A percentile compares a stretch with the other conserved stretches of the same genome.
phyloP scores from a whole-genome alignment of 2,797 vertebrate genomes.

The Myripristis murdjan region DNA sequence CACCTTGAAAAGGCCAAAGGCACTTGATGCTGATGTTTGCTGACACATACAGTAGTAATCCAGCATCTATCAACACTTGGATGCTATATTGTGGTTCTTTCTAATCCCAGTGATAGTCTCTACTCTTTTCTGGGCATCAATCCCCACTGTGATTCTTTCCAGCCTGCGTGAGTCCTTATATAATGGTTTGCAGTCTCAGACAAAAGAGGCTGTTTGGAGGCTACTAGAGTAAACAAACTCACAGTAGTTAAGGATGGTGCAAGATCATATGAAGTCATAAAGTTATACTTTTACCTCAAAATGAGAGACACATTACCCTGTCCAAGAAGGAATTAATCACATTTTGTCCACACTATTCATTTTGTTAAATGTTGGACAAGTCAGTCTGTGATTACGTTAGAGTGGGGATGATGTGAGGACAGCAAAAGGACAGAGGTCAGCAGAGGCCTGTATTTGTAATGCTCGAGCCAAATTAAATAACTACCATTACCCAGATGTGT shows the following conservation, averaged over 20 bases:
- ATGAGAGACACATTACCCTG: too few relatives aligned
- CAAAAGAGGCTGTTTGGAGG: slow-evolving; percentile 16
- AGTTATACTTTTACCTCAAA: background rate
- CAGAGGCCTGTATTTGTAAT: too few relatives aligned
- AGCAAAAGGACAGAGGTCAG: too few relatives aligned
- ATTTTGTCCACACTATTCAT: too few relatives aligned
- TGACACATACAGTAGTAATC: slow-evolving; percentile 8
- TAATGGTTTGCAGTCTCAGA: slow-evolving; percentile 44
- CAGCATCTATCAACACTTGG: slow-evolving; percentile 8
- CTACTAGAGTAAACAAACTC: slow-evolving; percentile 17
- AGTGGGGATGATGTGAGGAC: too few relatives aligned
- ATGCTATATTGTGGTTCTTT: background rate
- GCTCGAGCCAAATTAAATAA: too few relatives aligned
- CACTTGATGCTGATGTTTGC: slow-evolving; percentile 14
- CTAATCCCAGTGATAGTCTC: slow-evolving; percentile 22
- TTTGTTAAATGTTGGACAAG: too few relatives aligned
- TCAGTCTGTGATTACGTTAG: too few relatives aligned
- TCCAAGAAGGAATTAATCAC: too few relatives aligned
- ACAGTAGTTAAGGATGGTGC: background rate
- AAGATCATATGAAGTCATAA: background rate
- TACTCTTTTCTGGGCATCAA: slow-evolving; percentile 48
- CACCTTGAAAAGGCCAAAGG: background rate
- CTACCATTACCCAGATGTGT: too few relatives aligned
- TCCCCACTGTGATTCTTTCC: slow-evolving; percentile 36
- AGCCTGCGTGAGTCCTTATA: slow-evolving; percentile 43